Base-by-base conservation (phyloP, 2,113 vertebrate genomes). In the Promerops cafer region DNA sequence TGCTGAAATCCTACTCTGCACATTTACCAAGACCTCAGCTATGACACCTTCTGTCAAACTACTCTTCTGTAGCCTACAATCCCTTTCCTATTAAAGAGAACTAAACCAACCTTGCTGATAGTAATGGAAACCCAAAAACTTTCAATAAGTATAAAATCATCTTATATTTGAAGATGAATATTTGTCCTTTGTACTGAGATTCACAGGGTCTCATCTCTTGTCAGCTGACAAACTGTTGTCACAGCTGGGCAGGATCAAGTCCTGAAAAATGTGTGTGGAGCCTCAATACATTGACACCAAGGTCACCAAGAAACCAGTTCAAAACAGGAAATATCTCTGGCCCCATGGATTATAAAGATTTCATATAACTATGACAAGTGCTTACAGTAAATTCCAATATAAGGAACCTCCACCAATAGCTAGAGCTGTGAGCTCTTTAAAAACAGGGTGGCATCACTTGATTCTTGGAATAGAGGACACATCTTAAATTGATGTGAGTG, bases 11-110 rank as follows among this genome's bases (percentile, higher is more conserved):
- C 86, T 94, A 69, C 35, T 84, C 72, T 35, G 22, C 8, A 35
- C 1, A 1, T 76, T 88, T 78, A 79, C 74, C 83, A 91, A 96
- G 83, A 94, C 77, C 60, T 84, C 88, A 91, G 92, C 71, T 63
- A 85, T 89, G 89, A 92, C 78, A 94, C 24, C 71, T 95, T 85
- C 42, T 90, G 79, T 94, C 89, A 94, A 60, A 61, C 84, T 66
- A 78, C 24, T 84, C 88, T 93, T 54, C 81, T 93, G 31, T 12
- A 44, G 28, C 44, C 66, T 70, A 33, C 47, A 85, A 83, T 19
- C 39, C 23, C n/a, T 75, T 75, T 71, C 54, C 69, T 79, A 24
- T 37, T 57, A 68, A 89, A 93, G 27, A 52, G 50, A 87, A 52
- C 27, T 63, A 75, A 54, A 33, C 33, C 68, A 89, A 87, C 31